Evolutionary conservation across 2,113 vertebrate genomes (phyloP), one percentile per base, ranked within the genome.

Genomic region (Coptodon bakossiorum): DNA sequence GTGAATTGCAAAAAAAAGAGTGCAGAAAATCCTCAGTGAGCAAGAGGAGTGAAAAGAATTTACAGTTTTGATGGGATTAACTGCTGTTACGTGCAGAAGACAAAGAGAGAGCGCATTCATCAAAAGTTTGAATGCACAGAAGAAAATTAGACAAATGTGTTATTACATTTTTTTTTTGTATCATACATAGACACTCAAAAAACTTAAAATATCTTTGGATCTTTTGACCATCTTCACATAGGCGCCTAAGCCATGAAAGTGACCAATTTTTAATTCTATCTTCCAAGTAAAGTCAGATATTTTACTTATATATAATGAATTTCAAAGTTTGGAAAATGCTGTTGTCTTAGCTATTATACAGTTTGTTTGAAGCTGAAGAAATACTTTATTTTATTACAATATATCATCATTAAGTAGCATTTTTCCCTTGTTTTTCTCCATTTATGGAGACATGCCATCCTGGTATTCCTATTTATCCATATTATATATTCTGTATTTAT

Each of bases 261-360:
- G 31, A 43, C 19, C 66, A 8, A 12, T 24, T 40, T 71, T 24
- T 43, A 36, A 4, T 19, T 63, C 29, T 11, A 11, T 63, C 31
- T 36, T 38, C 3, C 4, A 36, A 0, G 0, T 1, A 24, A 43
- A 1, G 66, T 24, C n/a, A 71, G 38, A 71, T 24, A 27, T 0
- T 43, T 73, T 73, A 73, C 66, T 71, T 63, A 0, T 71, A 14
- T 9, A 71, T 24, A 0, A 43, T 71, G 38, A 43, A 43, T 9
- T 6, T 24, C n/a, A 6, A 16, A n/a, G 66, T 36, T 71, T 24
- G 36, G 63, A 24, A 24, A 43, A 43, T 24, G 19, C 7, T 71
- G 19, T 27, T 71, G 38, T 71, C 38, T 71, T 27, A 71, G n/a
- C 17, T 13, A 2, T 24, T 24, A 27, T 73, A 45, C 13, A 1